Base-by-base conservation (phyloP, 2,113 vertebrate species). In the Amblyopsis rosae region DNA sequence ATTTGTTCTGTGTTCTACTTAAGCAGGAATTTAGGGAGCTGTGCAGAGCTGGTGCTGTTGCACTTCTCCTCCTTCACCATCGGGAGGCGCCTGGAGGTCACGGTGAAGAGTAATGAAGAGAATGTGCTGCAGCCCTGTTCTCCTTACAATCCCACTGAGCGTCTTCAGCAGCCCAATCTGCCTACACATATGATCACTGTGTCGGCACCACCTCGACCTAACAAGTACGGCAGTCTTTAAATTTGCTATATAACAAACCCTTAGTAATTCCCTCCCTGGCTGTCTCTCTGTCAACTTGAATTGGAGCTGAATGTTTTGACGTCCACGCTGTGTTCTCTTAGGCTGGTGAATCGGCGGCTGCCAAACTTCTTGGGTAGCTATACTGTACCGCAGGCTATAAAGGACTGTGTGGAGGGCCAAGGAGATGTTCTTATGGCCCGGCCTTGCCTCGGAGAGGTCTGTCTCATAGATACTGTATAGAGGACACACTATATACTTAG, bases 31-130 rank as follows among this genome's bases (percentile, higher is more conserved):
- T 83, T 92, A 19, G 97, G 97, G 17, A 86, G 86, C 66, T 95
- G 94, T 77, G 84, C 83, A 35, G 98, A 99, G 67, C 93, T 98
- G 15, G 90, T 99, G 4, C 78, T 98, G 71, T 91, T 99, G 65
- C 95, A 93, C 64, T 99, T 98, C 85, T 86, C 91, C 45, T 84
- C 89, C 46, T 96, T 96, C 86, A 87, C 93, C 81, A 92, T 98
- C 0, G 95, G 94, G 71, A 91, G 93, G 62, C 88, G 87, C 73
- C 80, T 99, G 51, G 92, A 96, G 76, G 94, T 93, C 61, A 90
- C 66, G 0, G 93, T 97, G 17, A 73, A 74, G 50, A 93, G 85
- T 53, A 72, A 85, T 1, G 93, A 95, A 66, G 95, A 96, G 84
- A 79, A 59, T 0, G 73, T 95, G 9, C 78, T 98, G 67, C 86